phyloP scores from a whole-genome alignment of 2,888 invertebrate species.

The Eupithecia tripunctaria region DNA sequence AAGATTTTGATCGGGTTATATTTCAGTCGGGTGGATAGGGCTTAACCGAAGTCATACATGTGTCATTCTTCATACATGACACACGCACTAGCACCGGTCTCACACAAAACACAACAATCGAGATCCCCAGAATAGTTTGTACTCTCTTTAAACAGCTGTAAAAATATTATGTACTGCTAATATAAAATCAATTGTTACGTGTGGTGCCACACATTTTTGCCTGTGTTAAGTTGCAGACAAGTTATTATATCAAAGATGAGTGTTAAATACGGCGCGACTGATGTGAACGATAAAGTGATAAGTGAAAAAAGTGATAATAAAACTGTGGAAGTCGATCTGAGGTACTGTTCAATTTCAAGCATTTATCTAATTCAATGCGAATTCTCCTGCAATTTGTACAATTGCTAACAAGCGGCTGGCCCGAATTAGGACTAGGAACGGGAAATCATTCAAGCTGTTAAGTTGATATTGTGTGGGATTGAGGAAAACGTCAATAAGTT shows the following conservation, averaged over 20 bases:
- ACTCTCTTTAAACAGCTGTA: constrained; percentile 53
- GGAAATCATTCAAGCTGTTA: constrained; percentile 49
- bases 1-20: constrained; percentile 23
- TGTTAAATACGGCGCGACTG: constrained; percentile 74
- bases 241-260: constrained; percentile 55
- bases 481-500: constrained; percentile 42
- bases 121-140: constrained; percentile 30
- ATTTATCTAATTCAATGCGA: constrained; percentile 51
- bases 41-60: constrained; percentile 66
- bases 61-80: constrained; percentile 63
- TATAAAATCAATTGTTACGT: constrained; percentile 33
- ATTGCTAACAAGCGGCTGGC: constrained; percentile 53
- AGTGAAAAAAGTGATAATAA: constrained; percentile 55
- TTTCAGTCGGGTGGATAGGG: constrained; percentile 49
- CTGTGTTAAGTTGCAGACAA: constrained; percentile 5
- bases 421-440: constrained; percentile 56
- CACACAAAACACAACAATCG: constrained; percentile 38
- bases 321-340: constrained; percentile 61
- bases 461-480: constrained; percentile 39
- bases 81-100: constrained; percentile 66
- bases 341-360: constrained; percentile 55
- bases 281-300: constrained; percentile 57
- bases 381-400: constrained; percentile 61
- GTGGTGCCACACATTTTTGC: constrained; percentile 27
- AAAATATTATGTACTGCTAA: constrained; percentile 39